Percentiles rank a stretch among this genome's conserved stretches.
phyloP scores from a whole-genome alignment of 2,113 vertebrate genomes.

The Chloropsis cyanopogon region DNA sequence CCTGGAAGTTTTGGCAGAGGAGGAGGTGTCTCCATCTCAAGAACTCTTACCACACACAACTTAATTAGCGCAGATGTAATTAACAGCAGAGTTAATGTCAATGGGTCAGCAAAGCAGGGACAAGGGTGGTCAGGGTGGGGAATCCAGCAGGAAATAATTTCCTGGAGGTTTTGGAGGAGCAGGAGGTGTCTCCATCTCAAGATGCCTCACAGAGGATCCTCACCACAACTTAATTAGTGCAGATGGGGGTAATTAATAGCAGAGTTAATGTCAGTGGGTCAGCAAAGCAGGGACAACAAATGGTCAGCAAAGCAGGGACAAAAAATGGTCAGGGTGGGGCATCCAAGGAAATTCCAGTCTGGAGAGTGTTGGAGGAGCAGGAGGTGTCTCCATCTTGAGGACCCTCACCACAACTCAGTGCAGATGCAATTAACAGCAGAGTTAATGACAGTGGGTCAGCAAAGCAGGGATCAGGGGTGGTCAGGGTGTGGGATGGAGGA shows the following conservation, averaged over 20 bases:
- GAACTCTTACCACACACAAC: neutral
- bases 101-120: neutral
- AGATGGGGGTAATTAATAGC: neutral
- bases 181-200: neutral
- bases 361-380: neutral
- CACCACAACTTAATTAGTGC: too few relatives aligned
- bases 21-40: neutral
- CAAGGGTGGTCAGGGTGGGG: neutral
- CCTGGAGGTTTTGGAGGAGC: too few relatives aligned
- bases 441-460: too few relatives aligned
- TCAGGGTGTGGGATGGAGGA: too few relatives aligned
- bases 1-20: neutral
- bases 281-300: neutral
- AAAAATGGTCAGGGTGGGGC: rapidly evolving
- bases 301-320: neutral
- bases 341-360: neutral
- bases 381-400: neutral
- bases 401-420: too few relatives aligned
- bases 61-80: neutral
- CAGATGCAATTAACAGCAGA: too few relatives aligned
- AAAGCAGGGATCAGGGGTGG: too few relatives aligned
- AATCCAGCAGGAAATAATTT: neutral
- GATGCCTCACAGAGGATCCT: neutral
- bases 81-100: neutral
- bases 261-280: neutral